Evolutionary conservation across 2,113 vertebrate species (phyloP).

Genomic region (Tragelaphus scriptus): DNA sequence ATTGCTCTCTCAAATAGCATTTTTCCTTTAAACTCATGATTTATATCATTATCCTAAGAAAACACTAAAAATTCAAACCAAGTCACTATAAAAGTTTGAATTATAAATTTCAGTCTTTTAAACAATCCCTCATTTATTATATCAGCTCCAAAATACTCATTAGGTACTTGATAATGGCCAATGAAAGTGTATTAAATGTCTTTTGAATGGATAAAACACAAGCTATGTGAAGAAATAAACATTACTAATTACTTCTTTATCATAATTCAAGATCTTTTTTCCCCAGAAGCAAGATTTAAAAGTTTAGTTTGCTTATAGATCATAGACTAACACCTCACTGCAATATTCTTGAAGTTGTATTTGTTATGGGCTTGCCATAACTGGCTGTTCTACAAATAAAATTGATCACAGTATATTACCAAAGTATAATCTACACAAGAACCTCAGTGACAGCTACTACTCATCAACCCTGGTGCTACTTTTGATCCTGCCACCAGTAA

Average conservation of each 20-base stretch:
- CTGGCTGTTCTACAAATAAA: background rate
- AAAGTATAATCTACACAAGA: background rate
- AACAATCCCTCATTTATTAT: background rate
- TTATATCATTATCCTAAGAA: background rate
- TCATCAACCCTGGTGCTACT: background rate
- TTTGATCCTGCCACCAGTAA: background rate
- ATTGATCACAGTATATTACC: background rate
- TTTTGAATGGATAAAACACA: background rate
- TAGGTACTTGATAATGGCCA: background rate
- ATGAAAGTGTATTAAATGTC: background rate
- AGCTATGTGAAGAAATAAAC: background rate
- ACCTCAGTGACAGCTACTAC: background rate
- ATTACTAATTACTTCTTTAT: background rate
- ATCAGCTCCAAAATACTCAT: background rate
- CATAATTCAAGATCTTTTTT: background rate
- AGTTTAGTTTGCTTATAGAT: background rate
- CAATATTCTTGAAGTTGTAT: background rate
- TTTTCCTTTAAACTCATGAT: background rate
- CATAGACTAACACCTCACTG: background rate
- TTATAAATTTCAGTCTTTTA: background rate
- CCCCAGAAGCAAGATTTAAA: background rate
- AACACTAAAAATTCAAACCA: background rate
- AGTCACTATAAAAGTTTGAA: background rate
- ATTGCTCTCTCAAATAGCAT: background rate
- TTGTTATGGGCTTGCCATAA: background rate